Evolutionary conservation across 2,113 vertebrate genomes (phyloP).

Genomic region (Pangasianodon gigas): DNA sequence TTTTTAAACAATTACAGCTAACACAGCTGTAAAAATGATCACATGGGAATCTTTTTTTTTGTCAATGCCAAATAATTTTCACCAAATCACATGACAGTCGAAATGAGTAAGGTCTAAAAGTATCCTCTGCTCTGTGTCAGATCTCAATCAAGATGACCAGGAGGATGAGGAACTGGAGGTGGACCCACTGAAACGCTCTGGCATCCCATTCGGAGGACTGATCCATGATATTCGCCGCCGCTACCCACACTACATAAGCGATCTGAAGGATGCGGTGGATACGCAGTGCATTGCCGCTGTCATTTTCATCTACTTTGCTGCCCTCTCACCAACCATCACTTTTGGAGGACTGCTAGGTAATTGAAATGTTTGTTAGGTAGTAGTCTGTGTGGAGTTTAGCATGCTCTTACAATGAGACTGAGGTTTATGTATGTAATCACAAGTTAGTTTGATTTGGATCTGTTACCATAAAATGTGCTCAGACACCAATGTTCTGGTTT

Average conservation of each 20-base stretch:
- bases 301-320: conserved; percentile 98
- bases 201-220: conserved; percentile 90
- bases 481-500: conserved; percentile 20
- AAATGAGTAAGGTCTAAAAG: neutral
- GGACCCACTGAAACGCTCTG: conserved; percentile 88
- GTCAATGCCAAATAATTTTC: neutral
- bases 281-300: conserved; percentile 91
- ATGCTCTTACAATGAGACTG: neutral
- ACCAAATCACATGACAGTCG: neutral
- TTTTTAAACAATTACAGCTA: neutral
- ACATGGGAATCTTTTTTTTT: neutral
- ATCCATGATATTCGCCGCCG: conserved; percentile 92
- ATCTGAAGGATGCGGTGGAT: conserved; percentile 89
- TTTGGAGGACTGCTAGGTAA: conserved; percentile 97
- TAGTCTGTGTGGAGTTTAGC: neutral
- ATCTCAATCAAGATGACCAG: conserved; percentile 79
- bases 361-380: conserved; percentile 3
- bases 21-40: neutral
- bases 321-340: conserved; percentile 96
- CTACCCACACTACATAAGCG: conserved; percentile 90
- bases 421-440: neutral
- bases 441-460: neutral
- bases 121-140: conserved; percentile 53
- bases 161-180: conserved; percentile 82
- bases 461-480: neutral